Evolutionary conservation across 2,113 vertebrate species (phyloP).

Genomic region (Anguilla japonica): DNA sequence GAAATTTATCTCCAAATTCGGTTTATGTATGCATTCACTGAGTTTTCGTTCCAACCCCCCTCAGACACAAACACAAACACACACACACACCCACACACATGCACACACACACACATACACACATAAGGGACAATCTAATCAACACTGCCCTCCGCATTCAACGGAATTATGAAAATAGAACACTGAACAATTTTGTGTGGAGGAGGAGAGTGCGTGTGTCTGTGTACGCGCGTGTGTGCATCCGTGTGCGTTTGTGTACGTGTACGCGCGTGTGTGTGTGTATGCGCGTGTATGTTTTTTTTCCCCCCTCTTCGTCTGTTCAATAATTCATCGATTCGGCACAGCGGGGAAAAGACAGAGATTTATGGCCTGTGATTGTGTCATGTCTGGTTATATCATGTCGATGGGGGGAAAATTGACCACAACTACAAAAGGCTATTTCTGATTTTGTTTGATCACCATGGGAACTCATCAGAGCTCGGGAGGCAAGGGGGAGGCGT

Average conservation of each 20-base stretch:
- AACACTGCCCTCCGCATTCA: neutral
- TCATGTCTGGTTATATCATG: slow-evolving; percentile 89
- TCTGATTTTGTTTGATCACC: slow-evolving; percentile 90
- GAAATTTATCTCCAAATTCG: neutral
- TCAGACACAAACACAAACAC: neutral
- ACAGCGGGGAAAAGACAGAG: slow-evolving; percentile 82
- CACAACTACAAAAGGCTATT: slow-evolving; percentile 87
- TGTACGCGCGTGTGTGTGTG: slow-evolving; percentile 21
- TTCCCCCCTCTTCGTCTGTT: slow-evolving; percentile 73
- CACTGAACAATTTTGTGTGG: slow-evolving; percentile 8
- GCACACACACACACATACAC: too few species aligned
- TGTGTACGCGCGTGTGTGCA: slow-evolving; percentile 2
- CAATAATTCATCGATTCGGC: slow-evolving; percentile 86
- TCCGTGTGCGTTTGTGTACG: slow-evolving; percentile 6
- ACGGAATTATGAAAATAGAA: neutral
- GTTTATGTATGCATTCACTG: neutral
- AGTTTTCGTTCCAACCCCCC: neutral
- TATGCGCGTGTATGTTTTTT: slow-evolving; percentile 26
- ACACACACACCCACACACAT: neutral
- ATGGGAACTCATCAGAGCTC: slow-evolving; percentile 86
- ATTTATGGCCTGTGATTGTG: slow-evolving; percentile 87
- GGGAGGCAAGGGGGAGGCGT: slow-evolving; percentile 29
- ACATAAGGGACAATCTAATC: neutral
- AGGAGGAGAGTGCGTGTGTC: slow-evolving; percentile 9
- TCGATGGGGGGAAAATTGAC: slow-evolving; percentile 88